These are phyloP conservation scores for Nebria brevicollis DNA, from an alignment of 2,888 invertebrate species.

Conservation along the genomic window DNA sequence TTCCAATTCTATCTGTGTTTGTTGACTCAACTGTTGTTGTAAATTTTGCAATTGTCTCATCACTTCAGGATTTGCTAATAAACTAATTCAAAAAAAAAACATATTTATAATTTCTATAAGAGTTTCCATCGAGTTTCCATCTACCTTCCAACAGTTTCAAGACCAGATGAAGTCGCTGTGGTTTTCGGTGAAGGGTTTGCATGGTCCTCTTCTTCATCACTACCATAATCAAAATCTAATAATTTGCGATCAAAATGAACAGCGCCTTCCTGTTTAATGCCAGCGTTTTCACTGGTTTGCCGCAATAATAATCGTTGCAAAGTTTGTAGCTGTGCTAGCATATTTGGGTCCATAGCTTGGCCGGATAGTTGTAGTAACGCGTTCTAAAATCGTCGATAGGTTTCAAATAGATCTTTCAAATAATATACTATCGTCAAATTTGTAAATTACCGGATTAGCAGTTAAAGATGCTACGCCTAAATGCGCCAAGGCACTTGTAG, in stretches of 20 bases:
- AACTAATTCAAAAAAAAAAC: constrained; percentile 63
- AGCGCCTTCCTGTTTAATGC: constrained; percentile 59
- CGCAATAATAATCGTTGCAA: constrained; percentile 70
- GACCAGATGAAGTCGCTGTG: constrained; percentile 52
- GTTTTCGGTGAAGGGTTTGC: constrained; percentile 63
- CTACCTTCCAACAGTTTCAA: constrained; percentile 53
- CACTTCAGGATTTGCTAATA: constrained; percentile 87
- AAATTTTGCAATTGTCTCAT: constrained; percentile 86
- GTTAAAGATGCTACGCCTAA: constrained; percentile 43
- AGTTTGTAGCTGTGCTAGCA: constrained; percentile 70
- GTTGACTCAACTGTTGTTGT: constrained; percentile 62
- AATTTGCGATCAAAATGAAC: constrained; percentile 86
- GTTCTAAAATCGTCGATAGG: constrained; percentile 52
- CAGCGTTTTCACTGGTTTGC: constrained; percentile 53
- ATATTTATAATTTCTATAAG: not conserved
- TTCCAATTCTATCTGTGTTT: constrained; percentile 74
- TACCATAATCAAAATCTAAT: constrained; percentile 91
- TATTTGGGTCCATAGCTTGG: constrained; percentile 56
- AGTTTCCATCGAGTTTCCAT: not conserved
- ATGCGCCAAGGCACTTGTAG: constrained; percentile 43
- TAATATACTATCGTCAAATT: no score
- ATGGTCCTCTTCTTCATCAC: constrained; percentile 84
- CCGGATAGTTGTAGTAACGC: constrained; percentile 46
- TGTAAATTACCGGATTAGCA: constrained; percentile 36
- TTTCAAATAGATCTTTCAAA: not conserved